Evolutionary conservation across 2,888 invertebrate species (phyloP).

Genomic region (Hirudinaria manillensis): DNA sequence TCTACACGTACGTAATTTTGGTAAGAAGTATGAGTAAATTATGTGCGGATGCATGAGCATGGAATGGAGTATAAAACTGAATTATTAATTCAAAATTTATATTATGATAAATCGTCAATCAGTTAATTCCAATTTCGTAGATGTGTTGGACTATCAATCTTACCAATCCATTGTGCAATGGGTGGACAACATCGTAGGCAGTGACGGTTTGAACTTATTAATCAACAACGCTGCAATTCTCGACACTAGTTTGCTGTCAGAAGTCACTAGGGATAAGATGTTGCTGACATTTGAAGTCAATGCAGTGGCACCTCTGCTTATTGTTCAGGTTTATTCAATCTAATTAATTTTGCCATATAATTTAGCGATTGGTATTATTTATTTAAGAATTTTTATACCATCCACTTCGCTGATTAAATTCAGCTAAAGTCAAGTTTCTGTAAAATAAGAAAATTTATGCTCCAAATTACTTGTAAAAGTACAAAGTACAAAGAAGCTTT

Average conservation of each 20-base stretch:
- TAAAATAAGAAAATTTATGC: too few relatives aligned
- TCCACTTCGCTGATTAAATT: too few relatives aligned
- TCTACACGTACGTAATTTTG: conserved; percentile 55
- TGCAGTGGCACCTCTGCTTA: conserved; percentile 73
- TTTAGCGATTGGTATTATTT: too few relatives aligned
- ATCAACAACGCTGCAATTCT: conserved; percentile 81
- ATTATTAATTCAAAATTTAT: too few relatives aligned
- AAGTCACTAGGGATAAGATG: conserved; percentile 69
- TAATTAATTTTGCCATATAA: conserved; percentile 41
- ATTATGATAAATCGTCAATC: too few relatives aligned
- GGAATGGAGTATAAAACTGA: too few relatives aligned
- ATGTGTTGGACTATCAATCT: conserved; percentile 15
- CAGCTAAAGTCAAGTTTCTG: too few relatives aligned
- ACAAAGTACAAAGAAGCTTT: too few relatives aligned
- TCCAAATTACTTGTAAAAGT: too few relatives aligned
- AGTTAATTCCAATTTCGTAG: conserved; percentile 5
- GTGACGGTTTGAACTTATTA: conserved; percentile 71
- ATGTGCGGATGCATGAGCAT: neutral
- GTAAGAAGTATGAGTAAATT: neutral
- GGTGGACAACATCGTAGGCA: conserved; percentile 41
- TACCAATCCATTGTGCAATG: conserved; percentile 19
- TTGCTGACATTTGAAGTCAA: conserved; percentile 68
- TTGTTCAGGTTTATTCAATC: conserved; percentile 65
- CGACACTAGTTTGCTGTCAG: conserved; percentile 61
- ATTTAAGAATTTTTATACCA: too few relatives aligned